phyloP scores from a whole-genome alignment of 2,888 invertebrate genomes.

The Cryptophagus acutangulus region DNA sequence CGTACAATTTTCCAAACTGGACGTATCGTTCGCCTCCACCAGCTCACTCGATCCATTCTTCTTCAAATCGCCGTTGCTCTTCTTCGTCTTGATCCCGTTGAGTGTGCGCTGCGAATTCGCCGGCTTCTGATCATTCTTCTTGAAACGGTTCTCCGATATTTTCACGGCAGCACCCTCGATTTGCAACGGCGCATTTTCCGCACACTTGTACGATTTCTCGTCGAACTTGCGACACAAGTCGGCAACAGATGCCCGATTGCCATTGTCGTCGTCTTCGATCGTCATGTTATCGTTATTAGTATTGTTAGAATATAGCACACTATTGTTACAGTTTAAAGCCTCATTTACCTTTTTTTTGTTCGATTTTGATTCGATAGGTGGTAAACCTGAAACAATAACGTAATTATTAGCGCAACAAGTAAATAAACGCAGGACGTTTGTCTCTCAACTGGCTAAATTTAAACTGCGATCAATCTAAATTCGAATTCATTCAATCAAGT shows the following conservation, averaged over 20 bases:
- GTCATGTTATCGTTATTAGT: constrained; percentile 49
- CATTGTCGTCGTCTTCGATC: constrained; percentile 53
- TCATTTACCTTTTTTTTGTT: constrained; percentile 43
- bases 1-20: too few species aligned
- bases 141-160: constrained; percentile 28
- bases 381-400: constrained; percentile 35
- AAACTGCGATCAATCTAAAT: too few species aligned
- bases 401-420: background rate
- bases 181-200: constrained; percentile 12
- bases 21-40: too few species aligned
- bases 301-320: constrained; percentile 42
- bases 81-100: background rate
- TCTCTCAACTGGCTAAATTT: too few species aligned
- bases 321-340: constrained; percentile 36
- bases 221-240: constrained; percentile 57
- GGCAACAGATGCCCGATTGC: constrained; percentile 55
- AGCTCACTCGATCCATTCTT: too few species aligned
- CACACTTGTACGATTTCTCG: constrained; percentile 38
- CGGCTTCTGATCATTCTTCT: constrained; percentile 15
- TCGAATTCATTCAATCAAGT: too few species aligned
- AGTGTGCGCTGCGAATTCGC: background rate
- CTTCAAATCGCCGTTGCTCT: constrained; percentile 12
- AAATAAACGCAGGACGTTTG: too few species aligned
- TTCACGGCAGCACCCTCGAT: constrained; percentile 12
- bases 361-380: constrained; percentile 41